phyloP scores from a whole-genome alignment of 2,888 invertebrate genomes.

The Ditula angustiorana region DNA sequence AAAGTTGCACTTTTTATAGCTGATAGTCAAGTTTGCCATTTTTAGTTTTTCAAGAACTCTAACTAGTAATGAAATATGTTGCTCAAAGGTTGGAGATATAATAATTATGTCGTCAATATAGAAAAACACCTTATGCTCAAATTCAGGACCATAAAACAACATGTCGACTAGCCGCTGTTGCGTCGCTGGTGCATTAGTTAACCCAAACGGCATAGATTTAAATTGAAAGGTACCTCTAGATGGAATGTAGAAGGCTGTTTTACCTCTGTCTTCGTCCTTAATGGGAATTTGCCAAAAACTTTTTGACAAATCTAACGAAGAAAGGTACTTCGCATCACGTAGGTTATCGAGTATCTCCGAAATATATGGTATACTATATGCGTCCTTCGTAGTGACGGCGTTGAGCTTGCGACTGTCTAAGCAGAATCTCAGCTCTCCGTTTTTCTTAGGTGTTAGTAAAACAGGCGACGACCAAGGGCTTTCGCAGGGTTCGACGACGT shows the following conservation, averaged over 20 bases:
- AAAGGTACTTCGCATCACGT: neutral
- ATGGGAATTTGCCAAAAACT: constrained; percentile 22
- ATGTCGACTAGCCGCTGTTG: constrained; percentile 6
- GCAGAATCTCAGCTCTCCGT: neutral
- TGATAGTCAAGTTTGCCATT: too few relatives aligned
- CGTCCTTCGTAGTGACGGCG: neutral
- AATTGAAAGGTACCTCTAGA: neutral
- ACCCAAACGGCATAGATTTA: neutral
- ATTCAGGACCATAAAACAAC: constrained; percentile 10
- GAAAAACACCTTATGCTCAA: neutral
- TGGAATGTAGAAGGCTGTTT: constrained; percentile 23
- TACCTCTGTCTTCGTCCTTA: neutral
- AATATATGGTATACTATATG: constrained; percentile 4
- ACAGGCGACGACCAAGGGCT: constrained; percentile 39
- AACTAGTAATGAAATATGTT: too few relatives aligned
- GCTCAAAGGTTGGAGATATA: too few relatives aligned
- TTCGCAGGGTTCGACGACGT: constrained; percentile 42
- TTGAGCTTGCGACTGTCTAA: constrained; percentile 9
- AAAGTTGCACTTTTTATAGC: too few relatives aligned
- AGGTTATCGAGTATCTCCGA: too few relatives aligned
- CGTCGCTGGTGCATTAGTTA: constrained; percentile 5
- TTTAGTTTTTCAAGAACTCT: too few relatives aligned
- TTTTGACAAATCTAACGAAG: neutral
- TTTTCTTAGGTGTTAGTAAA: neutral
- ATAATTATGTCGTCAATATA: constrained; percentile 1